Evolutionary conservation across 2,888 invertebrate genomes (phyloP), one percentile per base, ranked within the genome.

Genomic region (Ormia ochracea): DNA sequence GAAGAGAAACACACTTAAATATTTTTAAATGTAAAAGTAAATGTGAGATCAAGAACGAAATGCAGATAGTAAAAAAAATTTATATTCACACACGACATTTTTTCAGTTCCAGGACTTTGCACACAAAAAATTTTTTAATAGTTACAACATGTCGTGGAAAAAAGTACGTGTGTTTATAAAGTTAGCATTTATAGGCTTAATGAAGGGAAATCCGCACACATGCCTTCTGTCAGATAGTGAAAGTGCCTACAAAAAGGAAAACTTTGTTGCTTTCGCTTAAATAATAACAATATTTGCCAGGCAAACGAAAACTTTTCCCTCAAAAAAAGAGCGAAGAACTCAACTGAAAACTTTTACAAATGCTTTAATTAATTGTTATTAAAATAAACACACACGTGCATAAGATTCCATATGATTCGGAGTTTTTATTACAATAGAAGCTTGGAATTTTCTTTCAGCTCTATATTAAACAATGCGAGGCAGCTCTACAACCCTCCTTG

Each of bases 301-400:
- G 17, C 21, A 17, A 28, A 31, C 10, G 5, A 41, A 66, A 66
- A n/a, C 41, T 66, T 66, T n/a, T 41, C 54, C 41, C 54, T 12
- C n/a, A n/a, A n/a, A n/a, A 52, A 6, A 45, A 48, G 21, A 5
- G 12, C 4, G 36, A 50, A 65, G 17, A 10, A 38, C 38, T 41
- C 26, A 41, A 52, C 66, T 41, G 33, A 7, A 38, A 28, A 38
- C 28, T 41, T 38, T 19, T 41, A 54, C 41, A 66, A 66, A 21
- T 38, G 17, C 66, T 54, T 31, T 17, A 14, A 17, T 28, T 66
- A 21, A 28, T 38, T 4, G n/a, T 54, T 54, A 38, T 14, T 5
- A 45, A 33, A 23, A 66, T n/a, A n/a, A n/a, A n/a, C n/a, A n/a
- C n/a, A n/a, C n/a, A n/a, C n/a, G n/a, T n/a, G n/a, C n/a, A n/a